Percentiles rank a stretch among this genome's conserved stretches.
phyloP scores from a whole-genome alignment of 2,113 vertebrate genomes.

The Phycodurus eques region DNA sequence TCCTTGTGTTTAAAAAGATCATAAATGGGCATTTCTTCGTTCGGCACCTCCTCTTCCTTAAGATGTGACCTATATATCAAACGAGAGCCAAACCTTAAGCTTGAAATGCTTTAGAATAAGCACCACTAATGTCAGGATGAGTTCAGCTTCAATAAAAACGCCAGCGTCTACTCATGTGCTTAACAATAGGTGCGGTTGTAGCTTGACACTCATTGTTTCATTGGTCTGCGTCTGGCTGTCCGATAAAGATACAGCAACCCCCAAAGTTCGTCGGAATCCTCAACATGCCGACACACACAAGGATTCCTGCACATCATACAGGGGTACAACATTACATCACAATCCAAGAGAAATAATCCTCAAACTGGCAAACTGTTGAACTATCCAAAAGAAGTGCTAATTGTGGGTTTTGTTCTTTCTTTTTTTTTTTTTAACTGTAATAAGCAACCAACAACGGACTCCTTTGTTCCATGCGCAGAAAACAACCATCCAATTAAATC shows the following conservation, averaged over 20 bases:
- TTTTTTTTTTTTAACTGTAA: conserved; percentile 17
- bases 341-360: not conserved
- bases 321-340: not conserved
- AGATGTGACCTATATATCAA: not conserved
- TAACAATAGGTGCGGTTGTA: conserved; percentile 60
- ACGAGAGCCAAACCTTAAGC: not conserved
- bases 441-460: conserved; percentile 33
- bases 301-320: conserved; percentile 20
- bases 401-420: not conserved
- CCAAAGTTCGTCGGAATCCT: conserved; percentile 39
- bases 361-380: not conserved
- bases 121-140: conserved; percentile 17
- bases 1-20: not conserved
- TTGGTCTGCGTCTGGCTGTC: conserved; percentile 27
- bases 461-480: conserved; percentile 29
- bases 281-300: conserved; percentile 8
- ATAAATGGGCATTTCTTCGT: not conserved
- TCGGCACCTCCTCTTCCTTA: not conserved
- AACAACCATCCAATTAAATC: conserved; percentile 23
- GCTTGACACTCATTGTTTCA: conserved; percentile 49
- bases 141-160: conserved; percentile 16
- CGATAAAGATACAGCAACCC: not conserved
- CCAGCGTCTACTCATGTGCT: conserved; percentile 7
- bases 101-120: not conserved
- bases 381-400: conserved; percentile 14